Evolutionary conservation across 2,888 invertebrate genomes (phyloP).

Genomic region (Platypus cylindrus): DNA sequence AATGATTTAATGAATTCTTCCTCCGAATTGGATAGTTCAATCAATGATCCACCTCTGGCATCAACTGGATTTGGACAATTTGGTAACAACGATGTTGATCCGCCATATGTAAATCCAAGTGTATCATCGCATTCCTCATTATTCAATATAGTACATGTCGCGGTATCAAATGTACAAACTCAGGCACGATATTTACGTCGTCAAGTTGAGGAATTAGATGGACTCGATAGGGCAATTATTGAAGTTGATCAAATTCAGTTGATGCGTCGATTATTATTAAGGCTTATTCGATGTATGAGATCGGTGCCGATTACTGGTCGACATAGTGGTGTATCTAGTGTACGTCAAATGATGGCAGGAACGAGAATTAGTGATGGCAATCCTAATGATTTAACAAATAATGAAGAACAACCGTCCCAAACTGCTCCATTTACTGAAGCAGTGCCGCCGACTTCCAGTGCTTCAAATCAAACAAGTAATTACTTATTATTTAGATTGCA

Average conservation of each 20-base stretch:
- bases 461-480: slow-evolving; percentile 6
- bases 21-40: neutral
- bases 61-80: slow-evolving; percentile 12
- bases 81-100: slow-evolving; percentile 31
- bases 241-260: slow-evolving; percentile 42
- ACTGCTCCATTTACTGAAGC: no score
- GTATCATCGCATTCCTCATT: slow-evolving; percentile 23
- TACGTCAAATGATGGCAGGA: slow-evolving; percentile 36
- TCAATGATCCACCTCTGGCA: slow-evolving; percentile 5
- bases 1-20: slow-evolving; percentile 6
- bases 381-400: slow-evolving; percentile 26
- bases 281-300: slow-evolving; percentile 46
- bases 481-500: no score
- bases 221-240: slow-evolving; percentile 33
- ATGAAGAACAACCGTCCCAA: slow-evolving; percentile 11
- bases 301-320: slow-evolving; percentile 34
- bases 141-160: slow-evolving; percentile 31
- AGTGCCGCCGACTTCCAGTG: slow-evolving; percentile 7
- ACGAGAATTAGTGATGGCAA: slow-evolving; percentile 33
- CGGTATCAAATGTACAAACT: slow-evolving; percentile 31
- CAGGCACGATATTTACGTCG: slow-evolving; percentile 30
- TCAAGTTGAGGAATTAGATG: slow-evolving; percentile 30
- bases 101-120: slow-evolving; percentile 25
- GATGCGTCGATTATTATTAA: slow-evolving; percentile 51
- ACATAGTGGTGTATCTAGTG: slow-evolving; percentile 28